phyloP scores from a whole-genome alignment of 2,888 invertebrate species.

The Parascotia fuliginaria region DNA sequence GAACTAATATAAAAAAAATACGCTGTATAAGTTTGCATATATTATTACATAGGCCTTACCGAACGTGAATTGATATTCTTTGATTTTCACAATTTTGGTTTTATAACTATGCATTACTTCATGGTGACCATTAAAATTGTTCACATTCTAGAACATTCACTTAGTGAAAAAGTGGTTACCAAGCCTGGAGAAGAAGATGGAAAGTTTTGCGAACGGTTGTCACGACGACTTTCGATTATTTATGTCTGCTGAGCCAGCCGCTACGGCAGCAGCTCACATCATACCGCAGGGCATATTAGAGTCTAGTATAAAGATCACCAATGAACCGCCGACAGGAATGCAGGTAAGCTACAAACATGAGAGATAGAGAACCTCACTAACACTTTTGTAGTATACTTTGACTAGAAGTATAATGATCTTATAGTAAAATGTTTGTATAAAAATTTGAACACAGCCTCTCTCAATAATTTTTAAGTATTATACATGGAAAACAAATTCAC shows the following conservation, averaged over 20 bases:
- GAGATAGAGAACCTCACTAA: too few relatives aligned
- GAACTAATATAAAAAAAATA: background rate
- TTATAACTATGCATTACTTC: too few relatives aligned
- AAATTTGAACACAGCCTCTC: too few relatives aligned
- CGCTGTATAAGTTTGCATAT: too few relatives aligned
- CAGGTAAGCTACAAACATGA: constrained; percentile 69
- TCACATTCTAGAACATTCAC: constrained; percentile 92
- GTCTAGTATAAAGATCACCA: constrained; percentile 98
- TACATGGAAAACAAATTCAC: too few relatives aligned
- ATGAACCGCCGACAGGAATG: constrained; percentile 99
- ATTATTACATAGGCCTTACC: too few relatives aligned
- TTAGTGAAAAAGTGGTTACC: constrained; percentile 98
- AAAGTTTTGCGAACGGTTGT: constrained; percentile 92
- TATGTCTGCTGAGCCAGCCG: constrained; percentile 97
- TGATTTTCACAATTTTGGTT: too few relatives aligned
- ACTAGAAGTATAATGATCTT: too few relatives aligned
- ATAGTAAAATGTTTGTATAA: background rate
- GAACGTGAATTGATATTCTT: too few relatives aligned
- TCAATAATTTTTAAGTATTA: too few relatives aligned
- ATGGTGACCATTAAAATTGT: background rate
- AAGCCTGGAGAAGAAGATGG: constrained; percentile 95
- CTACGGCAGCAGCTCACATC: constrained; percentile 94
- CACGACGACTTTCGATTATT: constrained; percentile 94
- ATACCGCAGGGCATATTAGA: constrained; percentile 98
- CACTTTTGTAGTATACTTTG: too few relatives aligned